Percentiles rank a stretch among this genome's conserved stretches.
Conservation (phyloP, 2,797 vertebrate genomes). For the Otus scops region DNA sequence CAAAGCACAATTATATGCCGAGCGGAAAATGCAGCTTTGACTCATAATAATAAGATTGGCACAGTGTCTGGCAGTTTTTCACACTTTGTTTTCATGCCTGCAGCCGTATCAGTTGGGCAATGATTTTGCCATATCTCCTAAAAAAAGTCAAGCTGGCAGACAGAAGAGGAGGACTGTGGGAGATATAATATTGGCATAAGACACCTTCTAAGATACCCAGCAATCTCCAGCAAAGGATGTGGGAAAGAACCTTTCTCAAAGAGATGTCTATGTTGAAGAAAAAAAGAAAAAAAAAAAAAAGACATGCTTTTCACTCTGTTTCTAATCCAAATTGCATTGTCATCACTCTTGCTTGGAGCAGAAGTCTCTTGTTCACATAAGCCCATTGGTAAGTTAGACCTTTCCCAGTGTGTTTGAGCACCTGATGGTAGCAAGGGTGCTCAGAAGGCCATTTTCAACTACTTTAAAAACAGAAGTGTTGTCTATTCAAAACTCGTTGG, state of each 20-base stretch:
- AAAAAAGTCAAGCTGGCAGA: neutral
- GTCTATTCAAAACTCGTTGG: neutral
- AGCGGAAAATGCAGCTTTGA: conserved; percentile 49
- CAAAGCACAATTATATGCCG: conserved; percentile 15
- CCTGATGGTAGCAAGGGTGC: neutral
- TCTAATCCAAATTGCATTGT: neutral
- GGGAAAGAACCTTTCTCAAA: neutral
- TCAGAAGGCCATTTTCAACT: neutral
- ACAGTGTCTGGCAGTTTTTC: conserved; percentile 31
- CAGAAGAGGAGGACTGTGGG: neutral
- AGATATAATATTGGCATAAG: neutral
- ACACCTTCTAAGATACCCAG: neutral
- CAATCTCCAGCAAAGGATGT: neutral
- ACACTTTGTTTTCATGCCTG: conserved; percentile 16
- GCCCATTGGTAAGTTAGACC: neutral
- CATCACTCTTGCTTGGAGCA: neutral
- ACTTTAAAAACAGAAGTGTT: neutral
- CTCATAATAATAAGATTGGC: conserved; percentile 57
- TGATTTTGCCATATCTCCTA: neutral
- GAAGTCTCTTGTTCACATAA: neutral
- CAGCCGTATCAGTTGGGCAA: neutral
- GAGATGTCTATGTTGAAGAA: neutral
- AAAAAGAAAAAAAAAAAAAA: neutral
- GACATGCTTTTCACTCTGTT: neutral
- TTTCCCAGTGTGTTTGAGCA: neutral